Conservation (phyloP, 2,113 vertebrate species). For the Apaloderma vittatum region DNA sequence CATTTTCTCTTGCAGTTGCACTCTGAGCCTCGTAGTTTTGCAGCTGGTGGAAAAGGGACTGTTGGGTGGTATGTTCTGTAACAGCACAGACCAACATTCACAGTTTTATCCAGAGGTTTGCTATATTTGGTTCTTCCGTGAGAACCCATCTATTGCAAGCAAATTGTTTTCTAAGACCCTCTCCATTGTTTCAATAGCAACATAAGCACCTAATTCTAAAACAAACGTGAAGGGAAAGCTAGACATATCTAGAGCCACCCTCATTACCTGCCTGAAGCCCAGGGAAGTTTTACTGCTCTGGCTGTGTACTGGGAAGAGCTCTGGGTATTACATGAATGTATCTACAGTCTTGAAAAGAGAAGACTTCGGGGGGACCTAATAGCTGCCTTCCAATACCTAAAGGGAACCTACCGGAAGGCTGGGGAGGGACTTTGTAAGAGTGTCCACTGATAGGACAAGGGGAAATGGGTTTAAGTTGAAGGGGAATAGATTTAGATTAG, state of each 20-base stretch:
- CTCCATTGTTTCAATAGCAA: neutral
- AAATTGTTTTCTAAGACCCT: neutral
- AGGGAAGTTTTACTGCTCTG: neutral
- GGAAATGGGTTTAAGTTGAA: no score
- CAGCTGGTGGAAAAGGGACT: neutral
- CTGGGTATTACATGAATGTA: rapidly evolving
- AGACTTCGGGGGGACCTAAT: no score
- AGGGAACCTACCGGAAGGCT: no score
- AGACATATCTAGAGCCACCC: neutral
- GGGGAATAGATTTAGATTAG: no score
- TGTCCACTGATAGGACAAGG: no score
- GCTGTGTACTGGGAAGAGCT: neutral
- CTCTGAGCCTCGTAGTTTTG: neutral
- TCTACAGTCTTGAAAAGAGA: no score
- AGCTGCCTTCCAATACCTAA: no score
- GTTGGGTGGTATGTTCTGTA: neutral
- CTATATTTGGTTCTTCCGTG: neutral
- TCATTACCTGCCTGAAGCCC: neutral
- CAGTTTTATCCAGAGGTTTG: neutral
- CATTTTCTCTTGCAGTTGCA: neutral
- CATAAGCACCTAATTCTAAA: neutral
- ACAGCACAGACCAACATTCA: neutral
- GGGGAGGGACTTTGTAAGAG: no score
- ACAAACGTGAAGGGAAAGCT: neutral
- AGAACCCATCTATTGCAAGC: neutral